Evolutionary conservation across 2,113 vertebrate genomes (phyloP), one percentile per base, ranked within the genome.

Genomic region (Callipepla californica): DNA sequence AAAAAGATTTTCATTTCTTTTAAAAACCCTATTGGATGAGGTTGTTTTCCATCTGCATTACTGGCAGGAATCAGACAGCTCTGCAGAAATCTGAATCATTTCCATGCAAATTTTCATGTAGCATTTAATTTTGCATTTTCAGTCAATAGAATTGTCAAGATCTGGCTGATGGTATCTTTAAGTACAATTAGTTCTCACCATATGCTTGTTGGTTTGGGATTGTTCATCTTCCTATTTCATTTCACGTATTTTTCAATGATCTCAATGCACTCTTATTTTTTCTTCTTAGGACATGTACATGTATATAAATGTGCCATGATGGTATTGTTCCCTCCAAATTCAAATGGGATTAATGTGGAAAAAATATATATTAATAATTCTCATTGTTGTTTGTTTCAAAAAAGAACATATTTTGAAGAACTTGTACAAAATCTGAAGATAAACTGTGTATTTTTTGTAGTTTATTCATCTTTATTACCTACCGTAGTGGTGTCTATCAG

Each of bases 41-140:
- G 50, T 66, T 69, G 32, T 90, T 95, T 95, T 62, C 75, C 57
- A 65, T 91, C 61, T 91, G 32, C 74, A 58, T 15, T 89, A 55
- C 75, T 91, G 89, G 82, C 59, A 96, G 75, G 30, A 87, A 40
- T 75, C 34, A 87, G 80, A 74, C 73, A 86, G 70, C 66, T 50
- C 87, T 77, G 68, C 79, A 73, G 51, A 93, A 78, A 72, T 69
- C 28, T 6, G 0, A 55, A 69, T 57, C 8, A 16, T 74, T 96
- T 94, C 72, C 88, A 94, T 78, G 53, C 57, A 89, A 70, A 94
- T 92, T 87, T 94, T 55, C 28, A 58, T 67, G 68, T 25, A 36
- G 53, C 51, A 74, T 87, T 96, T 94, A 75, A 82, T 94, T 94
- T 89, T 59, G 70, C 79, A 84, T 93, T 94, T 96, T 74, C 72